Evolutionary conservation across 2,113 vertebrate species (phyloP).

Genomic region (Sturnus vulgaris): DNA sequence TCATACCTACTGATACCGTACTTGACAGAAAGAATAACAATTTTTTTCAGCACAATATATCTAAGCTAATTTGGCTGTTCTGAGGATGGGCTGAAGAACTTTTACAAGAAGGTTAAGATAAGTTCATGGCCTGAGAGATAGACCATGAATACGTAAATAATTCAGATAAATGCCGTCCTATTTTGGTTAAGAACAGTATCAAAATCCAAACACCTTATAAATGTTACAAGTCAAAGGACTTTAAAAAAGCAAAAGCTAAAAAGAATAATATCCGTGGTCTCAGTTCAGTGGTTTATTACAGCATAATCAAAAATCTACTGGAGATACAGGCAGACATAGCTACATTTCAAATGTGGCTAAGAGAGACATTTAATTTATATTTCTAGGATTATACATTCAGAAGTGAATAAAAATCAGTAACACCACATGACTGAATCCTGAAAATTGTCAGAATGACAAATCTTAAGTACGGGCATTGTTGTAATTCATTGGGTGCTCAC

Average conservation of each 20-base stretch:
- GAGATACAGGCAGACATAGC: neutral
- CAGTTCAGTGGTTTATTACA: neutral
- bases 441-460: neutral
- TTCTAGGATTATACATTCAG: neutral
- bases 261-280: neutral
- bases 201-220: neutral
- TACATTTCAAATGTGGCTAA: neutral
- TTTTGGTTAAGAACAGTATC: neutral
- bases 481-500: slow-evolving; percentile 65
- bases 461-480: accelerated
- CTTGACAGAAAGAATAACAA: neutral
- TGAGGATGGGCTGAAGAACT: neutral
- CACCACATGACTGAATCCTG: neutral
- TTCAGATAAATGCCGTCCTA: neutral
- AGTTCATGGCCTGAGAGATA: neutral
- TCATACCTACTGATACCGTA: accelerated
- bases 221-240: neutral
- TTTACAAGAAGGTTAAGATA: neutral
- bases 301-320: neutral
- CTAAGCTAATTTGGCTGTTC: neutral
- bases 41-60: neutral
- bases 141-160: neutral
- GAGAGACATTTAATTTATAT: neutral
- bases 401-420: neutral
- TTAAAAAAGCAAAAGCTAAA: neutral